A percentile compares a stretch with the other conserved stretches of the same genome.
These are phyloP conservation scores for Drosophila nigricruria DNA, from an alignment of 2,888 invertebrate species.

Conservation along the genomic window DNA sequence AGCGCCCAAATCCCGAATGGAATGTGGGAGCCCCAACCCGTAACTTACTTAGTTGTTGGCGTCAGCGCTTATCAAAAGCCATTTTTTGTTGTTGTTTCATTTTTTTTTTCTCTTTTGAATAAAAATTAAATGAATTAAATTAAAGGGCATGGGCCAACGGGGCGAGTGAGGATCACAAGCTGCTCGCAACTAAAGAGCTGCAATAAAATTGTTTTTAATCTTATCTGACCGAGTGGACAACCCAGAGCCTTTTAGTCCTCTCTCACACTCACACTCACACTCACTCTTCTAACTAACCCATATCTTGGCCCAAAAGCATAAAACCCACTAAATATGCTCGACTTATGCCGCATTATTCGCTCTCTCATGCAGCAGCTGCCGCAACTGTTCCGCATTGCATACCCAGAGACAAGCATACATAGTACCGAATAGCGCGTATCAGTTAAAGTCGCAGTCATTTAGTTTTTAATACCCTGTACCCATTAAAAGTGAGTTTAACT, in stretches of 20 bases:
- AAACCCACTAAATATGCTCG: slow-evolving; percentile 75
- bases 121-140: slow-evolving; percentile 84
- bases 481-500: slow-evolving; percentile 11
- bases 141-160: slow-evolving; percentile 63
- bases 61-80: slow-evolving; percentile 75
- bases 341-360: slow-evolving; percentile 72
- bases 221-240: slow-evolving; percentile 79
- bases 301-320: slow-evolving; percentile 43
- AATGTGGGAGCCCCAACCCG: slow-evolving; percentile 71
- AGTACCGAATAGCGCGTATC: slow-evolving; percentile 36
- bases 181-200: slow-evolving; percentile 80
- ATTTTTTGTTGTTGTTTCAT: slow-evolving; percentile 56
- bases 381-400: slow-evolving; percentile 49
- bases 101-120: slow-evolving; percentile 66
- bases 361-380: slow-evolving; percentile 38
- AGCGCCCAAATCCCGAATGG: slow-evolving; percentile 51
- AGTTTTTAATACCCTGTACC: slow-evolving; percentile 32
- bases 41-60: slow-evolving; percentile 66
- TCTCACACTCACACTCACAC: slow-evolving; percentile 20
- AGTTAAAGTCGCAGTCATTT: slow-evolving; percentile 49
- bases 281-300: slow-evolving; percentile 12
- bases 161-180: slow-evolving; percentile 39
- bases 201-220: slow-evolving; percentile 84
- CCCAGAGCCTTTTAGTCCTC: slow-evolving; percentile 73
- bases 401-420: slow-evolving; percentile 1